These are phyloP conservation scores for Beris morrisii DNA, from an alignment of 2,888 invertebrate genomes.

Conservation along the genomic window DNA sequence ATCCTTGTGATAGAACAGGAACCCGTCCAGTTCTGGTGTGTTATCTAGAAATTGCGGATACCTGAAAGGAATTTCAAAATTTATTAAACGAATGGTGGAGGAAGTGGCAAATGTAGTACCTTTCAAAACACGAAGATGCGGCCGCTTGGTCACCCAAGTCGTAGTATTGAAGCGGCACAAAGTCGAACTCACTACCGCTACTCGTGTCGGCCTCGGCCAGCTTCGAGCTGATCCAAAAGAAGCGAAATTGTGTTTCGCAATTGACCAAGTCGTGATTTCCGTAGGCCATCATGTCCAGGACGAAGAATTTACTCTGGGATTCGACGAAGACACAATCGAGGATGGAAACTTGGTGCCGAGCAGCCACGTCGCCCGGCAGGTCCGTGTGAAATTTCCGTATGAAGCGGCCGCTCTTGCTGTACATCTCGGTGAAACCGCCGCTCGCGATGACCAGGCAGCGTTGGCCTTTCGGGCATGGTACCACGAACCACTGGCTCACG, in stretches of 20 bases:
- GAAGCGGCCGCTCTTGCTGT: constrained; percentile 65
- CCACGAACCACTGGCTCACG: constrained; percentile 72
- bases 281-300: constrained; percentile 69
- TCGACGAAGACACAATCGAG: constrained; percentile 82
- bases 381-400: constrained; percentile 58
- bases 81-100: background rate
- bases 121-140: constrained; percentile 45
- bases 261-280: constrained; percentile 49
- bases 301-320: constrained; percentile 65
- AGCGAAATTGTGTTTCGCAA: constrained; percentile 70
- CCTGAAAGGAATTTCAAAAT: background rate
- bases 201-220: constrained; percentile 61
- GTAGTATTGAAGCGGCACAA: constrained; percentile 44
- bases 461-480: constrained; percentile 82
- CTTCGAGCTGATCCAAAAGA: constrained; percentile 79
- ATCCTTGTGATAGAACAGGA: constrained; percentile 87
- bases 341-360: constrained; percentile 52
- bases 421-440: constrained; percentile 68
- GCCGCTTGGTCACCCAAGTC: constrained; percentile 47
- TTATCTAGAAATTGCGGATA: constrained; percentile 52
- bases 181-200: constrained; percentile 43
- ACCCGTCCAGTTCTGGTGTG: constrained; percentile 71
- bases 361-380: constrained; percentile 48
- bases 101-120: background rate
- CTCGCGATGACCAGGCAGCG: constrained; percentile 80